Base-by-base conservation (phyloP, 2,113 vertebrate genomes). In the Malurus cyaneus region DNA sequence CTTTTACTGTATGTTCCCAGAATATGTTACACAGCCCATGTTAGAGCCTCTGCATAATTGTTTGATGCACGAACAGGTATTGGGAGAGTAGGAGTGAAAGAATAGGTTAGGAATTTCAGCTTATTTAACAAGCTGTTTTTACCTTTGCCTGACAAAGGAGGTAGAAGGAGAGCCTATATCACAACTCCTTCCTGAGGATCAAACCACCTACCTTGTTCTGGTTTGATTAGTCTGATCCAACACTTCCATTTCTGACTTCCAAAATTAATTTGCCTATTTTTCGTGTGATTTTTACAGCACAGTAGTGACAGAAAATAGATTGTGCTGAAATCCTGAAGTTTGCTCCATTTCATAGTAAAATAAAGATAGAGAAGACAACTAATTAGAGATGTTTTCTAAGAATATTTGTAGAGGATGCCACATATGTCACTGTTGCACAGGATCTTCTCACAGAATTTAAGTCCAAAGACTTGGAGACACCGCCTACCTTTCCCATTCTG, bases 41-140 rank as follows among this genome's bases (percentile, higher is more conserved):
- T 65, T 82, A 76, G 25, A 83, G 4, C 56, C 46, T 71, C 57
- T 54, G 46, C 24, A n/a, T 70, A 87, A 62, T 85, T 92, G 49
- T 80, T 82, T 49, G 31, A n/a, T 66, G 21, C 34, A 36, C 14
- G 78, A 69, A 65, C 36, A 83, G 34, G 24, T 66, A 72, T 36
- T 92, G 42, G 31, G 59, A 73, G 59, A 59, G 64, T 88, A 54
- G 59, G 52, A 95, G 66, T 69, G 36, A 88, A 94, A 87, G 64
- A 92, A 60, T 1, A 6, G 34, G 57, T 85, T 83, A 66, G 52
- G 69, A 89, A 79, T 85, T 90, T 85, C 66, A 74, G 66, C 41
- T 26, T 32, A 20, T 88, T 85, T 92, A 89, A 82, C 32, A 67
- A 82, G 32, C 14, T 69, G 39, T 0, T 71, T 91, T 79, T 85